These are phyloP conservation scores for Scomber japonicus DNA, from an alignment of 2,113 vertebrate genomes.

Conservation along the genomic window DNA sequence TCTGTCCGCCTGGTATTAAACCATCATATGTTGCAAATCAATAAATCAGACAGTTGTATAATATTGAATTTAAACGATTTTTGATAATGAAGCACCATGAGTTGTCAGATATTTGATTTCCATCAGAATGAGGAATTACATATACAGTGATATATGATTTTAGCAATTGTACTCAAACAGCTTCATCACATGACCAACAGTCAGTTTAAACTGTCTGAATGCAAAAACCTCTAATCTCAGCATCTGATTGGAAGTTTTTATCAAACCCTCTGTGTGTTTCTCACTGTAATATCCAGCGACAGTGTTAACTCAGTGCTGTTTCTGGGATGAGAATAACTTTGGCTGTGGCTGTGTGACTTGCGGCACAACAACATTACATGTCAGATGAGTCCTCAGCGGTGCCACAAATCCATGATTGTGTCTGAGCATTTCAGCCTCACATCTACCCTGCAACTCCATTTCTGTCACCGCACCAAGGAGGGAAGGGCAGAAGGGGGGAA, in stretches of 20 bases:
- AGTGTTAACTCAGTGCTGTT: constrained; percentile 28
- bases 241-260: constrained; percentile 20
- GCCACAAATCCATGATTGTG: constrained; percentile 11
- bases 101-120: too few species aligned
- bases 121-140: too few species aligned
- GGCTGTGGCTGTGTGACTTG: not conserved
- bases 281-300: not conserved
- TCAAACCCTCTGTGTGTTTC: not conserved
- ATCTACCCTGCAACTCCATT: constrained; percentile 11
- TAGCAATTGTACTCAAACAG: not conserved
- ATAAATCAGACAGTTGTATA: too few species aligned
- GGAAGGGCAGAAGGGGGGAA: too few species aligned
- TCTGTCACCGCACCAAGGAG: constrained; percentile 6
- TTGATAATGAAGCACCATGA: too few species aligned
- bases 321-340: constrained; percentile 25
- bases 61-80: too few species aligned
- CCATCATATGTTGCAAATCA: too few species aligned
- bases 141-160: too few species aligned
- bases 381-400: constrained; percentile 20
- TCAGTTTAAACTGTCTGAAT: not conserved
- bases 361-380: constrained; percentile 8
- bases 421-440: constrained; percentile 15
- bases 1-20: too few species aligned
- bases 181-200: not conserved
- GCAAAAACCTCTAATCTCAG: constrained; percentile 15